phyloP scores from a whole-genome alignment of 2,888 invertebrate genomes.

The Petrolisthes cinctipes region DNA sequence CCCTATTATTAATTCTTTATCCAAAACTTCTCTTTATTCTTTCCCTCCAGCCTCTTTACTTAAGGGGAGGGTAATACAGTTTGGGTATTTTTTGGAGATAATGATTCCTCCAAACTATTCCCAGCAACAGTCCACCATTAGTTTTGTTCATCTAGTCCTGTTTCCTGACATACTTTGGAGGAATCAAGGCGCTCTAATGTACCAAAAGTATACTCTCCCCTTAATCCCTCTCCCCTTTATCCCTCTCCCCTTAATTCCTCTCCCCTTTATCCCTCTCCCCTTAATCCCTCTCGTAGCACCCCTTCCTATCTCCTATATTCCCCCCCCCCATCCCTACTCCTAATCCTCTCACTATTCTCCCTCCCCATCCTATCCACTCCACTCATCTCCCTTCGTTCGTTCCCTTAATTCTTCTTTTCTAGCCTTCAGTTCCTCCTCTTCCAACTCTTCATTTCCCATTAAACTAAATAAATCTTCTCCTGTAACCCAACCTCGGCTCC shows the following conservation, averaged over 20 bases:
- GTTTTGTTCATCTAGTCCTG: too few relatives aligned
- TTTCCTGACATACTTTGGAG: too few relatives aligned
- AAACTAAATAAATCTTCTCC: background rate
- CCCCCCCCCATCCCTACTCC: background rate
- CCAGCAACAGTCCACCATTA: too few relatives aligned
- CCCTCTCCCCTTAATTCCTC: background rate
- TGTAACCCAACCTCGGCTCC: background rate
- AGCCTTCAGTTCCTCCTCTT: background rate
- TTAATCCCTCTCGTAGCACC: background rate
- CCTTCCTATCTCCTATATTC: background rate
- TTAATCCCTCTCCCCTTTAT: too few relatives aligned
- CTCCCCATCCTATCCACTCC: background rate
- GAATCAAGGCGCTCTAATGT: too few relatives aligned
- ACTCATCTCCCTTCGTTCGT: background rate
- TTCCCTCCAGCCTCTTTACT: background rate
- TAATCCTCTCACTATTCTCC: background rate
- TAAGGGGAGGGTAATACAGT: too few relatives aligned
- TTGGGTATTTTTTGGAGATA: too few relatives aligned
- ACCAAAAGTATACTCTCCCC: too few relatives aligned
- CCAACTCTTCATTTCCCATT: background rate
- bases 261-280: background rate
- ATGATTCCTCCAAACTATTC: too few relatives aligned
- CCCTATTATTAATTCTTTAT: too few relatives aligned
- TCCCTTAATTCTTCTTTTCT: background rate
- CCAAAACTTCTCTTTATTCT: background rate